phyloP scores from a whole-genome alignment of 2,797 vertebrate genomes.

The Chaunax sp. region DNA sequence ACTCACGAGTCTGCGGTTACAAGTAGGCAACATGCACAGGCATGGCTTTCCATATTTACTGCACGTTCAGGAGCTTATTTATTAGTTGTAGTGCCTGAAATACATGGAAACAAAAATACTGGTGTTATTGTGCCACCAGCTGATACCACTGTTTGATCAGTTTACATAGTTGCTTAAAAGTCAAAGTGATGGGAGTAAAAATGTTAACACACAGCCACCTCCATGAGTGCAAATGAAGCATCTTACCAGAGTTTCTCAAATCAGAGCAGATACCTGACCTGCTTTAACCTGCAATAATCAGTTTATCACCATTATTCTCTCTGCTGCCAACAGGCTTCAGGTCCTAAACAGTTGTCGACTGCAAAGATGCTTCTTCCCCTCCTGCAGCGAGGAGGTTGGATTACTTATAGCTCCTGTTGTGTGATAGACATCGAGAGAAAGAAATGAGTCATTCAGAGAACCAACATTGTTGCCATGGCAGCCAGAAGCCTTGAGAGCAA shows the following conservation, averaged over 20 bases:
- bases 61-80: too few relatives aligned
- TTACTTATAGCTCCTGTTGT: constrained; percentile 67
- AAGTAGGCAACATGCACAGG: too few relatives aligned
- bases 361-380: constrained; percentile 62
- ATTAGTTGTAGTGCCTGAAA: not conserved
- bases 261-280: not conserved
- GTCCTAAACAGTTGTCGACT: constrained; percentile 40
- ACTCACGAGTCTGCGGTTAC: too few relatives aligned
- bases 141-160: not conserved
- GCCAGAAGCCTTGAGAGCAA: constrained; percentile 75
- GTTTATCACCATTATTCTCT: too few relatives aligned
- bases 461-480: constrained; percentile 79
- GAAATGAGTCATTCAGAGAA: constrained; percentile 81
- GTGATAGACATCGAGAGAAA: constrained; percentile 78
- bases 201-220: constrained; percentile 7
- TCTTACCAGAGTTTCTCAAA: not conserved
- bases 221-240: not conserved
- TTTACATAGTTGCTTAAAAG: constrained; percentile 2
- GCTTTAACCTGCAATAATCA: not conserved
- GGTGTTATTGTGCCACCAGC: too few relatives aligned
- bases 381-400: constrained; percentile 65
- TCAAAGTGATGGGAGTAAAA: not conserved
- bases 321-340: constrained; percentile 26
- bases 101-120: not conserved
- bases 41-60: too few relatives aligned